Conservation (phyloP, 2,113 vertebrate species). For the Oncorhynchus nerka region DNA sequence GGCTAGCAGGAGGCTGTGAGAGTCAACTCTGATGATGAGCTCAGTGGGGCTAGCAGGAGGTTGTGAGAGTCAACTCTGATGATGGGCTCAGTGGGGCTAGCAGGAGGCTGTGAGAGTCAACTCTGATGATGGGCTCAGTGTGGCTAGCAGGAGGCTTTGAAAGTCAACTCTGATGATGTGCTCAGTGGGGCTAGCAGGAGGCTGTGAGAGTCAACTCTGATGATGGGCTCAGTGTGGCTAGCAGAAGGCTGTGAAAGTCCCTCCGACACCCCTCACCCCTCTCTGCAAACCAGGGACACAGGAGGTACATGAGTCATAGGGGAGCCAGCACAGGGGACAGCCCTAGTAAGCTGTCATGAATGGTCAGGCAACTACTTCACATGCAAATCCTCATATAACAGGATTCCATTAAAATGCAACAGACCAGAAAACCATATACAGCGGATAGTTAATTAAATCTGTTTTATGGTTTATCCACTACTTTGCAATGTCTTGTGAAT, state of each 20-base stretch:
- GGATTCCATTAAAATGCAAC: constrained; percentile 37
- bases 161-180: too few relatives aligned
- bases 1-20: too few relatives aligned
- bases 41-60: too few relatives aligned
- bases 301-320: too few relatives aligned
- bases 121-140: too few relatives aligned
- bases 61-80: too few relatives aligned
- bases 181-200: too few relatives aligned
- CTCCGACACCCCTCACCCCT: constrained; percentile 8
- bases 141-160: too few relatives aligned
- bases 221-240: background rate
- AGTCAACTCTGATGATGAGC: too few relatives aligned
- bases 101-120: too few relatives aligned
- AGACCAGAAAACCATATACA: background rate
- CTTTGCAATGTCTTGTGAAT: constrained; percentile 40
- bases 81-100: too few relatives aligned
- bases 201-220: background rate
- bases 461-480: constrained; percentile 13
- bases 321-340: background rate
- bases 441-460: constrained; percentile 28
- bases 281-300: background rate
- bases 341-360: constrained; percentile 14
- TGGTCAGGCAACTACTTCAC: constrained; percentile 44
- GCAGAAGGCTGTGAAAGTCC: too few relatives aligned
- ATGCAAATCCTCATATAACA: constrained; percentile 52